Evolutionary conservation across 2,888 invertebrate genomes (phyloP).

Genomic region (Pristionchus maxplancki): DNA sequence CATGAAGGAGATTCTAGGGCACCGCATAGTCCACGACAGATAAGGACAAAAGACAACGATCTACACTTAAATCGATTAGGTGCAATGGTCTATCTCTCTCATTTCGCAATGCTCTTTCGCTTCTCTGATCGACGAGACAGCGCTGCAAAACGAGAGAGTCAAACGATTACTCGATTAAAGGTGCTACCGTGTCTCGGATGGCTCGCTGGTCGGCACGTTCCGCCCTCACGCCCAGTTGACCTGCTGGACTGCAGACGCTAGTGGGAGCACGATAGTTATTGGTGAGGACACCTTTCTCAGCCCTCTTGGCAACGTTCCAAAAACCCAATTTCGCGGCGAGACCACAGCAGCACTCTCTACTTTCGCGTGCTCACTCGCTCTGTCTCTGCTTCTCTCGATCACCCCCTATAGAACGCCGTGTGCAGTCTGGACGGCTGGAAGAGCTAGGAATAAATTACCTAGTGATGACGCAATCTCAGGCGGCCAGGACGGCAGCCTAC

Average conservation of each 20-base stretch:
- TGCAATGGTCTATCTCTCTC: neutral
- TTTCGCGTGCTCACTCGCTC: too few relatives aligned
- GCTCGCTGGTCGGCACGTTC: slow-evolving; percentile 93
- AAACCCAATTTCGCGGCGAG: too few relatives aligned
- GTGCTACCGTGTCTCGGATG: slow-evolving; percentile 92
- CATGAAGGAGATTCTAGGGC: neutral
- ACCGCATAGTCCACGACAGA: too few relatives aligned
- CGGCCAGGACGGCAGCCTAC: slow-evolving; percentile 72
- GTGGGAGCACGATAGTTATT: slow-evolving; percentile 67
- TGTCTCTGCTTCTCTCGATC: too few relatives aligned
- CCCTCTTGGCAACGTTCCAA: too few relatives aligned
- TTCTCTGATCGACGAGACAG: neutral
- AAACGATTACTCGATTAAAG: too few relatives aligned
- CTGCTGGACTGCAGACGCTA: slow-evolving; percentile 69
- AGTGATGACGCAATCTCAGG: slow-evolving; percentile 54
- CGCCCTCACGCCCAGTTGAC: slow-evolving; percentile 79
- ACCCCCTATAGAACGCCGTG: too few relatives aligned
- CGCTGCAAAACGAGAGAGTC: neutral
- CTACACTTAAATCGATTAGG: neutral
- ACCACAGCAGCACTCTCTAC: too few relatives aligned
- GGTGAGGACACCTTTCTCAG: slow-evolving; percentile 57
- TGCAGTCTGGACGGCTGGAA: too few relatives aligned
- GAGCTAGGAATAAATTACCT: neutral
- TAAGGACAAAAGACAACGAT: too few relatives aligned
- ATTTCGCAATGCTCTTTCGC: neutral